phyloP scores from a whole-genome alignment of 2,888 invertebrate genomes.

The Sylvicola cinctus region DNA sequence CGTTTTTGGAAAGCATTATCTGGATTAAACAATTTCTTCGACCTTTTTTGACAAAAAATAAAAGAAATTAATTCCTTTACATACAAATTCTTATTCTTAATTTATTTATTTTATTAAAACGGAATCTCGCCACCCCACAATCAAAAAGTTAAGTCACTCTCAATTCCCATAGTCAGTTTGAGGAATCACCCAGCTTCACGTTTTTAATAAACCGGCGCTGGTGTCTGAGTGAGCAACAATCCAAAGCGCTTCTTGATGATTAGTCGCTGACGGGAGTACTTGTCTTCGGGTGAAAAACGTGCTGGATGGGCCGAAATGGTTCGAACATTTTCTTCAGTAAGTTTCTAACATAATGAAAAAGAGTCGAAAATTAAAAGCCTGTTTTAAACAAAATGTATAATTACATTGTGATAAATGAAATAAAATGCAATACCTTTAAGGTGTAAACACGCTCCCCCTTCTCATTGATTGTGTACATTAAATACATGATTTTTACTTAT shows the following conservation, averaged over 20 bases:
- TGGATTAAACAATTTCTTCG: no score
- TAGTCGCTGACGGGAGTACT: constrained; percentile 74
- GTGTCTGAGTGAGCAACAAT: constrained; percentile 65
- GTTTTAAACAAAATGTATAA: no score
- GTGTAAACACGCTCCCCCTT: constrained; percentile 70
- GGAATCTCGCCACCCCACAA: no score
- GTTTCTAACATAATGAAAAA: constrained; percentile 39
- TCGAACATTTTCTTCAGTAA: constrained; percentile 55
- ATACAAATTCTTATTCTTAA: no score
- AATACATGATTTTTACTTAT: constrained; percentile 35
- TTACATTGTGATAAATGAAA: neutral
- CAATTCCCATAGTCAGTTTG: no score
- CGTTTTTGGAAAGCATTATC: no score
- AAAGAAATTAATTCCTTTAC: no score
- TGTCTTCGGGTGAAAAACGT: constrained; percentile 88
- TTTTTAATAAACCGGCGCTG: constrained; percentile 44
- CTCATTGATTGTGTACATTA: constrained; percentile 57
- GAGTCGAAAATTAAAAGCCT: constrained; percentile 2
- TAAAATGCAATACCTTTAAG: constrained; percentile 41
- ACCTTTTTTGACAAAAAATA: no score
- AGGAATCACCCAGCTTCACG: no score
- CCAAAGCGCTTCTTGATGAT: constrained; percentile 78
- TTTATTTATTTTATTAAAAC: no score
- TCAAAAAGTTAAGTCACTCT: no score
- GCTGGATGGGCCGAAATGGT: constrained; percentile 85